Percentiles rank a stretch among this genome's conserved stretches.
phyloP scores from a whole-genome alignment of 2,888 invertebrate genomes.

The Conistra vaccinii region DNA sequence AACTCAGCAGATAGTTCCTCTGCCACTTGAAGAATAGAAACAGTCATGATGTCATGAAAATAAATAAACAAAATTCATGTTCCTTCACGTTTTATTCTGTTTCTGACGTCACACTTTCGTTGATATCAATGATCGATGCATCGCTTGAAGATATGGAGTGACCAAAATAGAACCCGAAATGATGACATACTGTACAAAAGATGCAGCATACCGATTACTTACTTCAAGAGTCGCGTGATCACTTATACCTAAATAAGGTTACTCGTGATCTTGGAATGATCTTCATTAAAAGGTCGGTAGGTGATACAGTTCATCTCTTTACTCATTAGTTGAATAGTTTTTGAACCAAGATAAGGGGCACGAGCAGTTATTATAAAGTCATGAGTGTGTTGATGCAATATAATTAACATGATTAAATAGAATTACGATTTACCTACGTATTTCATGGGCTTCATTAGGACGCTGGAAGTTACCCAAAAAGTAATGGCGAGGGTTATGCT shows the following conservation, averaged over 20 bases:
- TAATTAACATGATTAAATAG: not conserved
- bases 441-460: not conserved
- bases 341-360: slow-evolving; percentile 27
- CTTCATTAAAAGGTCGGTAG: slow-evolving; percentile 12
- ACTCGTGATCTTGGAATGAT: slow-evolving; percentile 12
- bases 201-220: not conserved
- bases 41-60: not conserved
- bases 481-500: not conserved
- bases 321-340: slow-evolving; percentile 15
- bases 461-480: not conserved
- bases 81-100: not conserved
- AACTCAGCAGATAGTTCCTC: not conserved
- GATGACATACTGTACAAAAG: not conserved
- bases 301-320: slow-evolving; percentile 9
- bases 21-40: not conserved
- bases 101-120: not conserved
- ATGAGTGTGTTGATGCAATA: not conserved
- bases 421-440: not conserved
- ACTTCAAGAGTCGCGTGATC: slow-evolving; percentile 23
- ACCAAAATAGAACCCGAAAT: slow-evolving; percentile 15
- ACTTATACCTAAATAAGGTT: slow-evolving; percentile 1
- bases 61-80: not conserved
- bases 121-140: slow-evolving; percentile 29
- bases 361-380: slow-evolving; percentile 8
- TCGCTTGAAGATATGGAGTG: slow-evolving; percentile 8